A percentile compares a stretch with the other conserved stretches of the same genome.
Evolutionary conservation across 2,113 vertebrate species (phyloP).

Genomic region (Phainopepla nitens): DNA sequence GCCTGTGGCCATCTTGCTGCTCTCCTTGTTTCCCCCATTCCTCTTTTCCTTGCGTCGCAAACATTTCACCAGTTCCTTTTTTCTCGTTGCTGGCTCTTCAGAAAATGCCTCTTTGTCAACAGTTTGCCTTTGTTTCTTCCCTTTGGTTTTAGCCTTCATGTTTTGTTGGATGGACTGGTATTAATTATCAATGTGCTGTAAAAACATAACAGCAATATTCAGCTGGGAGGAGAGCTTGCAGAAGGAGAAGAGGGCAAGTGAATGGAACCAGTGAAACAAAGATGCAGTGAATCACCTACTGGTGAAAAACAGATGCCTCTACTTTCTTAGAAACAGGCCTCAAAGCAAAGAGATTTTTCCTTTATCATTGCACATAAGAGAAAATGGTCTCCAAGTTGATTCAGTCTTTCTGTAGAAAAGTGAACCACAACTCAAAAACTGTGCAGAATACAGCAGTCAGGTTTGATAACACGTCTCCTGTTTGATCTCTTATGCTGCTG

Average conservation of each 20-base stretch:
- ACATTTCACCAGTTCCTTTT: constrained; percentile 77
- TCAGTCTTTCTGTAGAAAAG: neutral
- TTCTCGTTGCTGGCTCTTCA: constrained; percentile 67
- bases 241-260: neutral
- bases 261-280: neutral
- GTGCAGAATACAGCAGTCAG: neutral
- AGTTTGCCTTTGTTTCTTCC: constrained; percentile 69
- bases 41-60: constrained; percentile 54
- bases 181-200: constrained; percentile 1
- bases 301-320: neutral
- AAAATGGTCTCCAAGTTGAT: neutral
- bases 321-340: neutral
- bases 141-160: constrained; percentile 93
- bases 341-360: neutral
- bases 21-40: constrained; percentile 14
- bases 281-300: neutral
- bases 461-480: neutral
- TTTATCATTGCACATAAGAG: neutral
- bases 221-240: neutral
- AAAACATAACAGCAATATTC: constrained; percentile 1
- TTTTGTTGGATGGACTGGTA: neutral
- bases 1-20: neutral
- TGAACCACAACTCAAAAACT: neutral
- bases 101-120: constrained; percentile 69
- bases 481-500: neutral